Evolutionary conservation across 2,113 vertebrate genomes (phyloP).

Genomic region (Rhinopithecus roxellana): DNA sequence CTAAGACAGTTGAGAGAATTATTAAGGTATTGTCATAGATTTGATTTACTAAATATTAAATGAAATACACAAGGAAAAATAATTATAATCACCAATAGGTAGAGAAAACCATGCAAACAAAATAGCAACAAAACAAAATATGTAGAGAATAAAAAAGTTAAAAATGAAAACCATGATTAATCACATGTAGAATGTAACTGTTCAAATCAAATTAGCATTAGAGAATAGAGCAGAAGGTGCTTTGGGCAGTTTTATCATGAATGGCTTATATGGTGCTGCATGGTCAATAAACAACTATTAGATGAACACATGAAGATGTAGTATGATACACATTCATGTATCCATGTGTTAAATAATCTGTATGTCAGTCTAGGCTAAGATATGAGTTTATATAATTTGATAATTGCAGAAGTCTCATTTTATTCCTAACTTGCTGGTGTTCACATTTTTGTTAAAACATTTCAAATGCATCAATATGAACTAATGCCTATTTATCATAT

Average conservation of each 20-base stretch:
- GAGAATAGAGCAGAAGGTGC: rapidly evolving
- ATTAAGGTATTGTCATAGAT: neutral
- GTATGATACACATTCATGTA: neutral
- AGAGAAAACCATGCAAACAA: neutral
- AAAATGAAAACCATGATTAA: neutral
- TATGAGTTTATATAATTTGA: neutral
- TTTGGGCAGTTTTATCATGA: neutral
- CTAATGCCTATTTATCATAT: neutral
- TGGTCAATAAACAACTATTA: neutral
- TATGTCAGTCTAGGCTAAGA: neutral
- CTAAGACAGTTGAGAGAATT: neutral
- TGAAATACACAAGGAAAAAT: neutral
- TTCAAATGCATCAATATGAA: neutral
- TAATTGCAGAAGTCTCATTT: neutral
- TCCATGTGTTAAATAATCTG: neutral
- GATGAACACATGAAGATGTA: neutral
- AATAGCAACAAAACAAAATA: neutral
- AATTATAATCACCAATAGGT: neutral
- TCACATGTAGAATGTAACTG: neutral
- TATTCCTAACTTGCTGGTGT: neutral
- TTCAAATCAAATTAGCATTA: neutral
- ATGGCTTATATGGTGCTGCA: neutral
- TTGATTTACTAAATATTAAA: neutral
- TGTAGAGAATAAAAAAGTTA: neutral
- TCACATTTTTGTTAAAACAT: neutral